phyloP scores from a whole-genome alignment of 1,140 invertebrate genomes.

The Drosophila varians region DNA sequence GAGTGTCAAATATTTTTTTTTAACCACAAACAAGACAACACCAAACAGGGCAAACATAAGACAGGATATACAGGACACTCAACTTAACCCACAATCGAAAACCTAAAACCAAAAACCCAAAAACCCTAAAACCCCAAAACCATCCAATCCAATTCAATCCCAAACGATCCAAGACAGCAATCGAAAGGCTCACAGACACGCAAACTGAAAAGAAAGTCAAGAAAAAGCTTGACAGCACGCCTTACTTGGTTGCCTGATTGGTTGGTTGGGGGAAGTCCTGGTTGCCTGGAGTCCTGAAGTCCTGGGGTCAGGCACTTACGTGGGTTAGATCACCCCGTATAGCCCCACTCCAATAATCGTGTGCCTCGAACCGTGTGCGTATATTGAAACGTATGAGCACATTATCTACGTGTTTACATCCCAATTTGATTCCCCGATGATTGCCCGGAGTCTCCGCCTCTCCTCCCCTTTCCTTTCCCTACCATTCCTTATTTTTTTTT shows the following conservation, averaged over 20 bases:
- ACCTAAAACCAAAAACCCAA: background rate
- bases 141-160: constrained; percentile 5
- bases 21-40: constrained; percentile 57
- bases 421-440: constrained; percentile 80
- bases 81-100: background rate
- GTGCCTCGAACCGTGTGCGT: constrained; percentile 39
- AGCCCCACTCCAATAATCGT: background rate
- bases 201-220: constrained; percentile 11
- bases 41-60: background rate
- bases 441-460: constrained; percentile 26
- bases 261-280: no score
- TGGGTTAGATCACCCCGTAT: constrained; percentile 5
- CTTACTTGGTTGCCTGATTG: no score
- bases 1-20: constrained; percentile 67
- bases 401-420: constrained; percentile 83
- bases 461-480: background rate
- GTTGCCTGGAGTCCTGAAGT: no score
- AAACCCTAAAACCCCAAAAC: no score
- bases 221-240: background rate
- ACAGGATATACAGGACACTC: constrained; percentile 4
- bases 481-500: background rate
- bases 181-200: constrained; percentile 47
- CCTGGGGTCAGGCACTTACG: constrained; percentile 45
- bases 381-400: constrained; percentile 77
- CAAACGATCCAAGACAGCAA: constrained; percentile 21